Base-by-base conservation (phyloP, 2,888 invertebrate species). In the Nasonia oneida region DNA sequence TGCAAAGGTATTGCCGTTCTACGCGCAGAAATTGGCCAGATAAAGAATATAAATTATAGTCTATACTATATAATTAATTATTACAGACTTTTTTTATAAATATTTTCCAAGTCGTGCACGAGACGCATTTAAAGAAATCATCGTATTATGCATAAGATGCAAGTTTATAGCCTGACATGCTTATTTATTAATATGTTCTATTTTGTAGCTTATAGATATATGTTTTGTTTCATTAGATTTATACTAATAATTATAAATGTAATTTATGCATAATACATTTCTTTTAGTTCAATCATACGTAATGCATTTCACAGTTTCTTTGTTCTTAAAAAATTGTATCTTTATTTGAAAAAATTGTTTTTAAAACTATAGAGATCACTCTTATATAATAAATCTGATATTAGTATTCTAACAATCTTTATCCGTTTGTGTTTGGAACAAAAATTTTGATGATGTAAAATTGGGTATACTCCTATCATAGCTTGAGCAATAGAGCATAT, bases 251-350 rank as follows among this genome's bases (percentile, higher is more conserved):
- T 39, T 80, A 73, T 64, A 83, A 42, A 42, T 47, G 8, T 12
- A 10, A 47, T 8, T 6, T 42, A 42, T 42, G 6, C 42, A 47
- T 12, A 47, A 79, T 79, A 75, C 37, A 81, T n/a, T n/a, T 53
- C 81, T 76, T 29, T 33, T 70, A 70, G 37, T 76, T 83, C 47
- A 47, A 81, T 74, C 61, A 82, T 67, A 39, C 53, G 23, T 14
- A 89, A 88, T 89, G 89, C 91, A 92, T 92, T 92, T 92, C 92
- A 92, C 92, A 92, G 92, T 92, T 92, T 92, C 92, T 29, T 29
- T 29, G 29, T 29, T 29, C 29, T 29, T 29, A 29, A 29, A 1
- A 29, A 29, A 29, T 29, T 29, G 29, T 29, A 29, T 29, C 29
- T 1, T 29, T 29, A 29, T 29, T 29, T 29, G 29, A 12, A 64